Conservation (phyloP, 2,113 vertebrate genomes). For the Petrocephalus microphthalmus region DNA sequence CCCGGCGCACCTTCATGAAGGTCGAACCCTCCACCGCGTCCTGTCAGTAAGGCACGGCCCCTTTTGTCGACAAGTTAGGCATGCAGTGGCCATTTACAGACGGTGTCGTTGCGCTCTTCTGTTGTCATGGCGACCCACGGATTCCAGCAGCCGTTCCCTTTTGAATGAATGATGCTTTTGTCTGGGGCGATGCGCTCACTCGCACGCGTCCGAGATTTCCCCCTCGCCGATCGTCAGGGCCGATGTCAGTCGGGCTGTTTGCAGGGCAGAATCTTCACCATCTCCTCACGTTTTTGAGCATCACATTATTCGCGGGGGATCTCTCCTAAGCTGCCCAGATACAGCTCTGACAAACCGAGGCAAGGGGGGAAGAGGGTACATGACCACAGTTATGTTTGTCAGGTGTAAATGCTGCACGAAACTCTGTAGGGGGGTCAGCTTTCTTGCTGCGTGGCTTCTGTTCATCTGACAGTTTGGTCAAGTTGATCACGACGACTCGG, state of each 20-base stretch:
- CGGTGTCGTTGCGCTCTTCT: slow-evolving; percentile 29
- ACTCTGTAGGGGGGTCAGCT: not conserved
- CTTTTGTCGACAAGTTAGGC: slow-evolving; percentile 11
- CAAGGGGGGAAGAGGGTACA: not conserved
- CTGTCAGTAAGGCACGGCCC: not conserved
- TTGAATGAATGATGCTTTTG: slow-evolving; percentile 12
- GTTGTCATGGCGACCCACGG: slow-evolving; percentile 44
- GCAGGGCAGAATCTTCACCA: not conserved
- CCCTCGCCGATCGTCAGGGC: not conserved
- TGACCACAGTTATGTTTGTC: not conserved
- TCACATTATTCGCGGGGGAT: not conserved
- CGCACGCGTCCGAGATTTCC: not conserved
- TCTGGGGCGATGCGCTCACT: not conserved
- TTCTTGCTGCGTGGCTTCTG: not conserved
- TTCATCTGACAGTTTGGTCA: not conserved
- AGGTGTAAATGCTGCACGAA: not conserved
- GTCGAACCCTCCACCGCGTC: not conserved
- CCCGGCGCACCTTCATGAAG: not conserved
- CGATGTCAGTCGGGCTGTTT: not conserved
- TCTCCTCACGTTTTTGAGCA: not conserved
- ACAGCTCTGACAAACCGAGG: not conserved
- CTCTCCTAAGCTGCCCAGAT: not conserved
- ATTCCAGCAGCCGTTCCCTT: not conserved
- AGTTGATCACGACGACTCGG: no score
- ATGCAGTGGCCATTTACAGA: not conserved